A percentile compares a stretch with the other conserved stretches of the same genome.
Conservation (phyloP, 1,140 invertebrate genomes). For the Drosophila trapezifrons region DNA sequence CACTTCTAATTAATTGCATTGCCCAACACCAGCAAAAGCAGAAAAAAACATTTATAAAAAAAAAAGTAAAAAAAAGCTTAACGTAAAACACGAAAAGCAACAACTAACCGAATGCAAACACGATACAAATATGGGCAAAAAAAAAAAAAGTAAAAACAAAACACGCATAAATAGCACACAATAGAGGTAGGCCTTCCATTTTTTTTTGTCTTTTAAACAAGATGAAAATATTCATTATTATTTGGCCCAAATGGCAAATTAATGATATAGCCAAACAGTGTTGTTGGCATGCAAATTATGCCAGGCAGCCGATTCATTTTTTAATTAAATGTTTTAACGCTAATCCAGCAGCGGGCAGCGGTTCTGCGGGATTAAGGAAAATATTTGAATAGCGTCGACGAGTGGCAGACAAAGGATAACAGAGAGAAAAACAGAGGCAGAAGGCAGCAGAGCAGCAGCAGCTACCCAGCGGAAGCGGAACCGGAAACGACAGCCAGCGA, state of each 20-base stretch:
- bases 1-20: constrained; percentile 70
- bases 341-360: constrained; percentile 19
- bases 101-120: constrained; percentile 41
- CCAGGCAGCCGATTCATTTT: constrained; percentile 30
- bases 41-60: neutral
- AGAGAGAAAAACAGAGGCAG: neutral
- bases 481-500: constrained; percentile 54
- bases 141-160: constrained; percentile 5
- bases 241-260: constrained; percentile 46
- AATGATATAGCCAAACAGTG: constrained; percentile 42
- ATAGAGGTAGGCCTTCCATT: neutral
- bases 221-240: constrained; percentile 44
- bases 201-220: neutral
- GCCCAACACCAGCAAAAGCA: constrained; percentile 3
- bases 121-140: constrained; percentile 15
- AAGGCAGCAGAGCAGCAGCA: constrained; percentile 5
- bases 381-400: constrained; percentile 44
- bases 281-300: constrained; percentile 44
- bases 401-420: constrained; percentile 40
- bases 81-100: constrained; percentile 22
- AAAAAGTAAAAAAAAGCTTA: neutral
- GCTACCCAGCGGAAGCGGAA: constrained; percentile 36
- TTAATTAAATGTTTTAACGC: constrained; percentile 60
- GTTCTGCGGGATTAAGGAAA: constrained; percentile 15
- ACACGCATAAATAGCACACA: neutral